Conservation (phyloP, 2,888 invertebrate genomes). For the Oxyteleia sp. region DNA sequence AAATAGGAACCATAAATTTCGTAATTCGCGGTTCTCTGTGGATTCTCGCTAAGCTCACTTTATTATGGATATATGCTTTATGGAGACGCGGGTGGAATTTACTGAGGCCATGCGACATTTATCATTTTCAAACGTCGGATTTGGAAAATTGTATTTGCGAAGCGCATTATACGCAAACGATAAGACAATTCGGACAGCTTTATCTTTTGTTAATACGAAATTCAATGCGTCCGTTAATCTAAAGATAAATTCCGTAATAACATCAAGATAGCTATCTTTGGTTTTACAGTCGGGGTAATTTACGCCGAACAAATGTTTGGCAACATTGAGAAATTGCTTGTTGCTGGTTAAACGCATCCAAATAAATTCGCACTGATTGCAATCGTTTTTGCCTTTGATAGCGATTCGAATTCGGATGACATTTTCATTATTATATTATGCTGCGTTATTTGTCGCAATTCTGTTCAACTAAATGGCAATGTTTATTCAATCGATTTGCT, state of each 20-base stretch:
- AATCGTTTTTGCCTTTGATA: neutral
- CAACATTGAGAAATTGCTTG: constrained; percentile 1
- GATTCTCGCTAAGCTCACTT: constrained; percentile 61
- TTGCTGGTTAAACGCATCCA: neutral
- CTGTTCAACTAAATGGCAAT: constrained; percentile 3
- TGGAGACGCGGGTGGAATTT: constrained; percentile 51
- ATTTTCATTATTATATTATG: too few species aligned
- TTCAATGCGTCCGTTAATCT: constrained; percentile 43
- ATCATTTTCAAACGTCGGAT: constrained; percentile 60
- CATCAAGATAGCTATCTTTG: constrained; percentile 17
- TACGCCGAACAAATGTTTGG: constrained; percentile 9
- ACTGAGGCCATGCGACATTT: constrained; percentile 47
- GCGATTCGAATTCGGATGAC: neutral
- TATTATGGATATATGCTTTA: constrained; percentile 64
- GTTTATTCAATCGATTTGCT: constrained; percentile 40
- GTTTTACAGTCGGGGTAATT: neutral
- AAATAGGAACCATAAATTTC: constrained; percentile 67
- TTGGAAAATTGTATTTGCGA: constrained; percentile 64
- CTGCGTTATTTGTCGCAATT: neutral
- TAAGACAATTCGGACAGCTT: constrained; percentile 44
- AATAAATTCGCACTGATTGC: constrained; percentile 5
- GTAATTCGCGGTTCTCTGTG: constrained; percentile 55
- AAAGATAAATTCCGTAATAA: constrained; percentile 38
- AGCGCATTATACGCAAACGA: constrained; percentile 52
- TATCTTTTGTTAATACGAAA: constrained; percentile 55